Evolutionary conservation across 1,140 invertebrate genomes (phyloP).

Genomic region (Drosophila sp.): DNA sequence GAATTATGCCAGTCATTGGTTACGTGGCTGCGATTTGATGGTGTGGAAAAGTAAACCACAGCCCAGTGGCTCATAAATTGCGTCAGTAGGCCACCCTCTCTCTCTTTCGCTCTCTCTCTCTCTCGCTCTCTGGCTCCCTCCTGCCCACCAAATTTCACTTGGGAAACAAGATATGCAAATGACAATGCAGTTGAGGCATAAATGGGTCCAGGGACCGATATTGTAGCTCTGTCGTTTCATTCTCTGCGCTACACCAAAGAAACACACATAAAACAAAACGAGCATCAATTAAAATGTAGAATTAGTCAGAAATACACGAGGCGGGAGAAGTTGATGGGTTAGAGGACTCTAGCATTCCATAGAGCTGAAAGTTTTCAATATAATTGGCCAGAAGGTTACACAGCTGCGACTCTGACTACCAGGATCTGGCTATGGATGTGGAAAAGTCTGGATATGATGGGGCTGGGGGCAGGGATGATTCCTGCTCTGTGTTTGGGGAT

Average conservation of each 20-base stretch:
- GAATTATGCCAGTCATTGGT: constrained; percentile 78
- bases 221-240: constrained; percentile 22
- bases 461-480: constrained; percentile 40
- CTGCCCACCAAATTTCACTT: too few relatives aligned
- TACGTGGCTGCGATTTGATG: constrained; percentile 71
- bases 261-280: constrained; percentile 53
- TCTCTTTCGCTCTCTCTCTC: not conserved
- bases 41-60: constrained; percentile 80
- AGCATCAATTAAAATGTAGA: constrained; percentile 66
- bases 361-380: constrained; percentile 67
- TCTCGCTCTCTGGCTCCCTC: not conserved
- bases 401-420: constrained; percentile 28
- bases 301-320: constrained; percentile 50
- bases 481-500: constrained; percentile 26
- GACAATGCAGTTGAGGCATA: constrained; percentile 61
- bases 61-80: constrained; percentile 59
- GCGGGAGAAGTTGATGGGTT: too few relatives aligned
- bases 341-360: constrained; percentile 5
- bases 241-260: not conserved
- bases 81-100: constrained; percentile 6
- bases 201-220: not conserved
- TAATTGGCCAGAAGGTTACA: constrained; percentile 65
- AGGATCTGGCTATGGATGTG: not conserved
- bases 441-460: constrained; percentile 12
- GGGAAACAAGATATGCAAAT: constrained; percentile 67